These are phyloP conservation scores for Aleiodes sp. DNA, from an alignment of 1,140 invertebrate genomes.

Conservation along the genomic window DNA sequence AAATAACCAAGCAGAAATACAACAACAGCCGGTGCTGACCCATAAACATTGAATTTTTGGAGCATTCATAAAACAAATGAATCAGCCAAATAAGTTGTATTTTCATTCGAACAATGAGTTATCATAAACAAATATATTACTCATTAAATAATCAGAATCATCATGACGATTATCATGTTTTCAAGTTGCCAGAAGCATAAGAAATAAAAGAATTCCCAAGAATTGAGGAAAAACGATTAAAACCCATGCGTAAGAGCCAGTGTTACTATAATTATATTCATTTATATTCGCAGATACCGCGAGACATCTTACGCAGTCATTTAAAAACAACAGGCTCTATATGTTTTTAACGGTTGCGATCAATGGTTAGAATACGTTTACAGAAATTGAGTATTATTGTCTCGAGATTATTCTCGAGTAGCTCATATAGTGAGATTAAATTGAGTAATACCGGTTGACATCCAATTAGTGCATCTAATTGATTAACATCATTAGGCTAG, in stretches of 20 bases:
- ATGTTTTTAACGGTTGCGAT: not conserved
- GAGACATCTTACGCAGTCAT: too few species aligned
- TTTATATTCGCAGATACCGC: too few species aligned
- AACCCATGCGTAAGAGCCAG: too few species aligned
- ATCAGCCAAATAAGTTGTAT: not conserved
- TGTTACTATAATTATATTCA: too few species aligned
- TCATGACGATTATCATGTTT: too few species aligned
- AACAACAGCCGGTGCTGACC: constrained; percentile 2
- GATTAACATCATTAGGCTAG: not conserved
- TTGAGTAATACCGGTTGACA: not conserved
- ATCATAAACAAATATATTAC: not conserved
- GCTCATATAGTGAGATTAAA: not conserved
- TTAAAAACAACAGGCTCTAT: not conserved
- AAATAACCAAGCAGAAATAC: not conserved
- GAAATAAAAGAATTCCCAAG: too few species aligned
- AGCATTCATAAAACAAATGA: not conserved
- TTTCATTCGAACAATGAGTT: not conserved
- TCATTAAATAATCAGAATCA: not conserved
- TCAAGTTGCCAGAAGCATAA: too few species aligned
- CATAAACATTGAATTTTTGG: not conserved
- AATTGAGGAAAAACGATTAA: too few species aligned
- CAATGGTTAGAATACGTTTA: not conserved
- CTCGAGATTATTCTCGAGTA: not conserved
- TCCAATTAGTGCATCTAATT: not conserved
- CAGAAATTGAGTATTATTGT: not conserved